These are phyloP conservation scores for Buphagus erythrorhynchus DNA, from an alignment of 2,797 vertebrate species.

Conservation along the genomic window DNA sequence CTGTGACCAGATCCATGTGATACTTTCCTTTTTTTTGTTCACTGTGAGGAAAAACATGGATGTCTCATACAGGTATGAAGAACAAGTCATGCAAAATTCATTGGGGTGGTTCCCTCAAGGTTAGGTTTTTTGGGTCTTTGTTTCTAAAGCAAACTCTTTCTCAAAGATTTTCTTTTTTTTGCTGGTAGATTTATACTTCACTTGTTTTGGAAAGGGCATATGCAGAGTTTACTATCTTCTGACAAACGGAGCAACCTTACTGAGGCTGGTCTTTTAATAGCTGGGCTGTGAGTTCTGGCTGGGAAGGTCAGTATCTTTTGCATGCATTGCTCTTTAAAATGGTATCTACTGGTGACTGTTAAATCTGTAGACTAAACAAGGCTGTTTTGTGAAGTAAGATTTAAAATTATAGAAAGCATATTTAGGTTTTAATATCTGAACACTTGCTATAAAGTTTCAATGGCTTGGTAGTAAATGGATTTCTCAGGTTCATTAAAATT, in stretches of 20 bases:
- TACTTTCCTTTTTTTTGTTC: background rate
- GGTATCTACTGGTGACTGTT: background rate
- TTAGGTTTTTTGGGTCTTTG: background rate
- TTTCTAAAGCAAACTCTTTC: background rate
- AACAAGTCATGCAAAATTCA: background rate
- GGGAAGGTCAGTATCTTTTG: background rate
- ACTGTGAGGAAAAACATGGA: background rate
- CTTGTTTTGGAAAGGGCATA: background rate
- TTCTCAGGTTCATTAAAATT: conserved; percentile 12
- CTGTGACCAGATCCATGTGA: background rate
- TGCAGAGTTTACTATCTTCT: background rate
- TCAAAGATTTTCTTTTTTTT: background rate
- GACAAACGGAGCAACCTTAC: background rate
- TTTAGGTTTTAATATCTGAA: conserved; percentile 16
- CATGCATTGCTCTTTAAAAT: background rate
- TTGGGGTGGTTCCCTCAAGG: background rate
- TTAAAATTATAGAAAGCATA: background rate
- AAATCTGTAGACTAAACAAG: conserved; percentile 29
- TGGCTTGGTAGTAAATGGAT: background rate
- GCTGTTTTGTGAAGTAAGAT: conserved; percentile 3
- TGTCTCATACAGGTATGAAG: background rate
- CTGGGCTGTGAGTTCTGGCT: background rate
- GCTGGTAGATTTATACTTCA: background rate
- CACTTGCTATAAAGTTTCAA: background rate
- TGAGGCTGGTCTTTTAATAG: background rate